phyloP scores from a whole-genome alignment of 2,797 vertebrate genomes.

The Danio kyathit region DNA sequence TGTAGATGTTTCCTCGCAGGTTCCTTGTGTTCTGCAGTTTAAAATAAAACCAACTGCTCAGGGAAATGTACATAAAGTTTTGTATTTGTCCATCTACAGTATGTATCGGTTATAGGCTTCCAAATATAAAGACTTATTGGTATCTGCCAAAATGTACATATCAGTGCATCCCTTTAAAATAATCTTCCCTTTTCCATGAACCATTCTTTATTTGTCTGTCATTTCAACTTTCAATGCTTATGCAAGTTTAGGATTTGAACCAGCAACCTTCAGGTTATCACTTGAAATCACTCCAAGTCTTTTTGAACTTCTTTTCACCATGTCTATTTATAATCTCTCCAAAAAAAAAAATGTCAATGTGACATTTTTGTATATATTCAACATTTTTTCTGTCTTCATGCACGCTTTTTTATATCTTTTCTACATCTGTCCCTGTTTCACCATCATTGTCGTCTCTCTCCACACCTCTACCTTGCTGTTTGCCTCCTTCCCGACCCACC shows the following conservation, averaged over 20 bases:
- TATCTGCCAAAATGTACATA: not conserved
- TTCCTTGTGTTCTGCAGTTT: no score
- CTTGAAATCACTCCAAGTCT: not conserved
- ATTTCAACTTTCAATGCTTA: not conserved
- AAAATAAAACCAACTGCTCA: no score
- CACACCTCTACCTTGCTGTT: conserved; percentile 37
- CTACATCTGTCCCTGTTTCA: conserved; percentile 29
- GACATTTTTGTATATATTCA: conserved; percentile 25
- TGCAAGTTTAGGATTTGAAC: not conserved
- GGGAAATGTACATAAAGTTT: no score
- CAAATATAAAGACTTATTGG: not conserved
- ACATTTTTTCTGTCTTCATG: conserved; percentile 14
- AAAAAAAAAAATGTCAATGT: conserved; percentile 42
- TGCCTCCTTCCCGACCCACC: conserved; percentile 39
- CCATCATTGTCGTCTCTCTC: conserved; percentile 51
- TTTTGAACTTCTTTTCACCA: conserved; percentile 12
- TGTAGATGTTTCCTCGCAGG: no score
- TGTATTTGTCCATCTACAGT: no score
- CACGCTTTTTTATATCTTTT: conserved; percentile 47
- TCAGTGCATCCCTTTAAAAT: not conserved
- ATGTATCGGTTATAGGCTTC: not conserved
- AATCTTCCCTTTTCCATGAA: not conserved
- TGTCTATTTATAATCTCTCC: conserved; percentile 8
- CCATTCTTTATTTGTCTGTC: conserved; percentile 16
- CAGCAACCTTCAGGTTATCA: not conserved